Evolutionary conservation across 2,113 vertebrate genomes (phyloP), one percentile per base, ranked within the genome.

Genomic region (Cyanoramphus novaezelandiae): DNA sequence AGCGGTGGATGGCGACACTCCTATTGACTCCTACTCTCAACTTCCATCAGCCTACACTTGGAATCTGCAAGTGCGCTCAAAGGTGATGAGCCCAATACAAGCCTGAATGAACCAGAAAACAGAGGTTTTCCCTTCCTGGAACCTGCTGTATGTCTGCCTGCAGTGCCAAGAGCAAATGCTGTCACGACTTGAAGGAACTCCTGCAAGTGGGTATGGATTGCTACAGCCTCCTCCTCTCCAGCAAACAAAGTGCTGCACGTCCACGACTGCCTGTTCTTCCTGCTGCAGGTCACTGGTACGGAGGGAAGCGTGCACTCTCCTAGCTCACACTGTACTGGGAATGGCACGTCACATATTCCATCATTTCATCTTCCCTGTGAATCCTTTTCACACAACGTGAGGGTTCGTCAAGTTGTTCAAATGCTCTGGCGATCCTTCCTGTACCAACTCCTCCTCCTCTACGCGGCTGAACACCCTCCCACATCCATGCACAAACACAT

Each of bases 341-440:
- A 55, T 21, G 0, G 4, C 72, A 60, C 0, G 1, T 21, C 72
- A 64, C 47, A 20, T 25, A 43, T 8, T 8, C 65, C 43, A 2
- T 44, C 27, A 11, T 9, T 76, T 53, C 74, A 50, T 87, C 88
- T 82, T 84, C 90, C 49, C 55, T 25, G 64, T 6, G 37, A 81
- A 63, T 86, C 80, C 60, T 91, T 78, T 27, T 27, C 90, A 57
- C 0, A 4, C 65, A 60, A 60, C 1, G 2, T 14, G 49, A 86
- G 82, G 70, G 57, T 52, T 95, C 62, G 16, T 13, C 55, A 64
- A 43, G 67, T 33, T 63, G 68, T 55, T 78, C 83, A 74, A 68
- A 67, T 7, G 60, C 80, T 81, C 88, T 67, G 76, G 39, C 41
- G 80, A 92, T 68, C 72, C 52, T 63, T 89, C 37, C 85, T 81